Evolutionary conservation across 1,140 invertebrate species (phyloP).

Genomic region (Nephotettix cincticeps): DNA sequence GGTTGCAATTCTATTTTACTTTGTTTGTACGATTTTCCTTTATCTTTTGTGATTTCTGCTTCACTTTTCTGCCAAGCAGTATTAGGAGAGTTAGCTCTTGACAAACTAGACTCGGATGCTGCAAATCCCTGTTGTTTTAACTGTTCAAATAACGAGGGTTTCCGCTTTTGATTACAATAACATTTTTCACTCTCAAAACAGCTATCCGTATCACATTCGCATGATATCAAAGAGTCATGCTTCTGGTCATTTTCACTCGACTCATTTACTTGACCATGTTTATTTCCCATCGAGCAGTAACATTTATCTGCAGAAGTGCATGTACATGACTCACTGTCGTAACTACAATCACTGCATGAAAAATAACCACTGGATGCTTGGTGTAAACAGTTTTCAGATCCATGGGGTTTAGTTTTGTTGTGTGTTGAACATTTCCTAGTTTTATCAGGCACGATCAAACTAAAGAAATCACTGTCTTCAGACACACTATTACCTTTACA

Average conservation of each 20-base stretch:
- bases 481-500: constrained; percentile 44
- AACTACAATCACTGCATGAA: constrained; percentile 82
- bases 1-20: constrained; percentile 38
- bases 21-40: constrained; percentile 4
- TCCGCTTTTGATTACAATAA: constrained; percentile 60
- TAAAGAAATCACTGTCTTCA: constrained; percentile 66
- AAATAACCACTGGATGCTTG: constrained; percentile 57
- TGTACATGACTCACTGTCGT: constrained; percentile 77
- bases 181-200: constrained; percentile 87
- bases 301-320: constrained; percentile 72
- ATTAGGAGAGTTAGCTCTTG: constrained; percentile 40
- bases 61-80: constrained; percentile 44
- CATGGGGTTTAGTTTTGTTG: background rate
- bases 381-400: constrained; percentile 18
- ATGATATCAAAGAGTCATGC: constrained; percentile 39
- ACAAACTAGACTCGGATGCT: constrained; percentile 52
- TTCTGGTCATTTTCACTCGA: constrained; percentile 1
- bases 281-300: constrained; percentile 65
- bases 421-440: background rate
- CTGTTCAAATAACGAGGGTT: constrained; percentile 52
- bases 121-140: constrained; percentile 55
- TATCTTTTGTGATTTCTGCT: constrained; percentile 43
- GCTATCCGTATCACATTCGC: constrained; percentile 80
- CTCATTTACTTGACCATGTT: constrained; percentile 22
- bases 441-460: constrained; percentile 47